Conservation (phyloP, 2,888 invertebrate species). For the Torymus auratus region DNA sequence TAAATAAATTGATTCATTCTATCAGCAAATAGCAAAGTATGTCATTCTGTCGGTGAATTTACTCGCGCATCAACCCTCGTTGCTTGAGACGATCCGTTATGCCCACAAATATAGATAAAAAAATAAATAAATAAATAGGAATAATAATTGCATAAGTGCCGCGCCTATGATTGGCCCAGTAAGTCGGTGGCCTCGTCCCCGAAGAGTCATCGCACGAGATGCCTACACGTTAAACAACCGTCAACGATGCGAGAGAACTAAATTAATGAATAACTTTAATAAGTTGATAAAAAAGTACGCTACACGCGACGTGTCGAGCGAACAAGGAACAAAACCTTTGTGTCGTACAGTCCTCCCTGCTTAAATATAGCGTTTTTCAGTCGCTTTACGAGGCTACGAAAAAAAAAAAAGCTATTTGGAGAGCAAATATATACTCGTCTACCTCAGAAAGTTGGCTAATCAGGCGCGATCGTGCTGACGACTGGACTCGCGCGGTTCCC, state of each 20-base stretch:
- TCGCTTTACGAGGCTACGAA: conserved; percentile 68
- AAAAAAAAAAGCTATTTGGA: conserved; percentile 70
- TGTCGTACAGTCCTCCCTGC: conserved; percentile 64
- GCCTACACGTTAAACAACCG: not conserved
- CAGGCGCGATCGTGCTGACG: conserved; percentile 66
- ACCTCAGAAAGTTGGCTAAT: conserved; percentile 73
- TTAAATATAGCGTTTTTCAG: conserved; percentile 68
- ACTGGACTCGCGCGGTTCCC: not conserved
- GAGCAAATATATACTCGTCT: conserved; percentile 74
- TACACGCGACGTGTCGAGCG: too few species aligned
- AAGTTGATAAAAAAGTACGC: not conserved
- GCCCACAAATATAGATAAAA: not conserved
- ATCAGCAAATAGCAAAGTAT: not conserved
- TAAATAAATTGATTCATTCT: too few species aligned
- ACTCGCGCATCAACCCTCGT: too few species aligned
- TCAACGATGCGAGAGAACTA: not conserved
- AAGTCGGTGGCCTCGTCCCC: conserved; percentile 8
- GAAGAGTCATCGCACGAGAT: conserved; percentile 15
- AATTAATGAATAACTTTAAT: conserved; percentile 1
- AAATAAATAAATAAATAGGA: conserved; percentile 8
- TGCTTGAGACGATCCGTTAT: too few species aligned
- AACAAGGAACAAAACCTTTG: conserved; percentile 36
- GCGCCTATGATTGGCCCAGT: not conserved
- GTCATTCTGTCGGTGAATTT: too few species aligned
- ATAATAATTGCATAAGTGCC: too few species aligned